These are phyloP conservation scores for Astropecten irregularis DNA, from an alignment of 53 echinoderm and acorn worm genomes.

Conservation along the genomic window DNA sequence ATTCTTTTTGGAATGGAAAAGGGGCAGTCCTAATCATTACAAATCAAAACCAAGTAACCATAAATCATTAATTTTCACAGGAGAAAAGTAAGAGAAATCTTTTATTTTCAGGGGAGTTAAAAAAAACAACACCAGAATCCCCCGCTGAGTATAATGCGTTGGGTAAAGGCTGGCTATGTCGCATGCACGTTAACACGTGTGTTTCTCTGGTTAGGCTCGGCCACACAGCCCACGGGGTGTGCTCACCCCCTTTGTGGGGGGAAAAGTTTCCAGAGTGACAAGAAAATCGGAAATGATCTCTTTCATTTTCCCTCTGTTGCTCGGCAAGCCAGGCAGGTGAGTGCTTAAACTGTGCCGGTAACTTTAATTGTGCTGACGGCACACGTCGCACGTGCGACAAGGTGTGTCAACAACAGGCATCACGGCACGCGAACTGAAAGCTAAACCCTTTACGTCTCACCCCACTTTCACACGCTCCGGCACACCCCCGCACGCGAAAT, in stretches of 20 bases:
- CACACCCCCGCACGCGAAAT: constrained; percentile 54
- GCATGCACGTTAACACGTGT: too few relatives aligned
- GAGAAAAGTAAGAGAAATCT: background rate
- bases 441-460: constrained; percentile 7
- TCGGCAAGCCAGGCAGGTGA: constrained; percentile 13
- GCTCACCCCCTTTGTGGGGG: background rate
- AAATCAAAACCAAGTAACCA: background rate
- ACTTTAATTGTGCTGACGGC: constrained; percentile 10
- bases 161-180: too few relatives aligned
- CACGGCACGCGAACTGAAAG: constrained; percentile 22
- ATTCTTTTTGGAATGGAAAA: background rate
- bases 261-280: background rate
- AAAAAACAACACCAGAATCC: too few relatives aligned
- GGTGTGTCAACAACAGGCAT: constrained; percentile 6
- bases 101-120: too few relatives aligned
- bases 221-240: constrained; percentile 21
- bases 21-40: background rate
- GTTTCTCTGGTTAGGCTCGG: constrained; percentile 21
- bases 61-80: background rate
- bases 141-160: too few relatives aligned
- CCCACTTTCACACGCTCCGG: constrained; percentile 50
- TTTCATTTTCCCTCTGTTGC: too few relatives aligned
- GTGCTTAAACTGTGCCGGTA: constrained; percentile 6
- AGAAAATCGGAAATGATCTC: constrained; percentile 20
- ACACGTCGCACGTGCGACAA: constrained; percentile 32